phyloP scores from a whole-genome alignment of 2,113 vertebrate species.

The Aegotheles bennettii region DNA sequence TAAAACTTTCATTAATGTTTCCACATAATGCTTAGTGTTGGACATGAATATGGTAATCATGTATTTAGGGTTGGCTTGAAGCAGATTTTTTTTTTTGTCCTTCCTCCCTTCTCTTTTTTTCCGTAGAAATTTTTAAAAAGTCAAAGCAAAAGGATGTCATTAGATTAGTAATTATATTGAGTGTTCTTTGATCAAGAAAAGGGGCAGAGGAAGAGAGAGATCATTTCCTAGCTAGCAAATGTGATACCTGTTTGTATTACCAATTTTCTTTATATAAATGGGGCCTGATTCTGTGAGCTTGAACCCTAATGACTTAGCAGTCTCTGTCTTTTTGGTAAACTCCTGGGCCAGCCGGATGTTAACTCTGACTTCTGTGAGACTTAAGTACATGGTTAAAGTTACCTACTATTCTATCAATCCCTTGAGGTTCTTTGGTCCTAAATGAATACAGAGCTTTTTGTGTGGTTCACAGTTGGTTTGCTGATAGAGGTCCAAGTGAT shows the following conservation, averaged over 20 bases:
- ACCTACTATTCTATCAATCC: neutral
- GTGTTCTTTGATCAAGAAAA: constrained; percentile 64
- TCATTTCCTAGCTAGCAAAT: constrained; percentile 40
- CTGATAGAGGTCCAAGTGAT: neutral
- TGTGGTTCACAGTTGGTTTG: neutral
- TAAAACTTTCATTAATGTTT: constrained; percentile 88
- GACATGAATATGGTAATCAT: constrained; percentile 70
- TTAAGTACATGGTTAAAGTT: neutral
- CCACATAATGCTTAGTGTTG: constrained; percentile 82
- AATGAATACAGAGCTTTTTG: neutral
- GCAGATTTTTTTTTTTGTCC: constrained; percentile 9
- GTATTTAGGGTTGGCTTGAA: constrained; percentile 41
- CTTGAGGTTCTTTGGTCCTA: neutral
- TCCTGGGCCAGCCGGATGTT: neutral
- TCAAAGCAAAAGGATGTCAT: constrained; percentile 50
- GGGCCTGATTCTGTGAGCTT: neutral
- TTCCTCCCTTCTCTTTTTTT: neutral
- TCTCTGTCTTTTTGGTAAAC: neutral
- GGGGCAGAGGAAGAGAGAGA: constrained; percentile 25
- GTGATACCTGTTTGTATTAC: neutral
- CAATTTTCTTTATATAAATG: neutral
- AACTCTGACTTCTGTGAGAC: neutral
- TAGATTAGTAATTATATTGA: constrained; percentile 58
- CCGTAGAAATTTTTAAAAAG: constrained; percentile 1
- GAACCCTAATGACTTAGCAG: neutral